Evolutionary conservation across 2,113 vertebrate species (phyloP).

Genomic region (Cranoglanis bouderius): DNA sequence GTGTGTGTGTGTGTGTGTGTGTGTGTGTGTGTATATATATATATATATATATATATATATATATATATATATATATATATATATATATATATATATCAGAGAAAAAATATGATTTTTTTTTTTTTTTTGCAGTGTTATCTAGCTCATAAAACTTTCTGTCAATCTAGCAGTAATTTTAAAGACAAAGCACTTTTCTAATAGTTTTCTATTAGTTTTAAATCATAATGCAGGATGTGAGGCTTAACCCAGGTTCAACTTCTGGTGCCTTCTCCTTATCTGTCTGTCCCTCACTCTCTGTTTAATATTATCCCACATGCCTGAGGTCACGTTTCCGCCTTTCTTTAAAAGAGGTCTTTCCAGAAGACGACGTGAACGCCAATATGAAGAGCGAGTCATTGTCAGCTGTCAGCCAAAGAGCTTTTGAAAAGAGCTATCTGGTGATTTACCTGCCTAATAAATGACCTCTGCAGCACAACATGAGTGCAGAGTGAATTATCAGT

Average conservation of each 20-base stretch:
- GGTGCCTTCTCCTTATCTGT: slow-evolving; percentile 1
- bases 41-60: not conserved
- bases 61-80: too few species aligned
- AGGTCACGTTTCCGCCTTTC: slow-evolving; percentile 44
- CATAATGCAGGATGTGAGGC: slow-evolving; percentile 3
- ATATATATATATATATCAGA: too few species aligned
- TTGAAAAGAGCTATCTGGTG: slow-evolving; percentile 44
- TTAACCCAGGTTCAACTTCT: slow-evolving; percentile 4
- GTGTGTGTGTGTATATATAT: too few species aligned
- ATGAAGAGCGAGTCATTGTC: slow-evolving; percentile 30
- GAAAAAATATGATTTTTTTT: slow-evolving; percentile 3
- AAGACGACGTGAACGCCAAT: slow-evolving; percentile 33
- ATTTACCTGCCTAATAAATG: slow-evolving; percentile 51
- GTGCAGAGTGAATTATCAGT: slow-evolving; percentile 26
- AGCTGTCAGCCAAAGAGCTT: slow-evolving; percentile 31
- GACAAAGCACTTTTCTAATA: not conserved
- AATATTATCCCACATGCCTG: slow-evolving; percentile 27
- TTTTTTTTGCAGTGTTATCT: not conserved
- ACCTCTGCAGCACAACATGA: slow-evolving; percentile 37
- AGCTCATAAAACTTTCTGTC: not conserved
- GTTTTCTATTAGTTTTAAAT: slow-evolving; percentile 18
- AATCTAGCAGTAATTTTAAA: not conserved
- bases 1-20: not conserved
- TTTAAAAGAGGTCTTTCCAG: slow-evolving; percentile 18
- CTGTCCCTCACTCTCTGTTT: slow-evolving; percentile 32